A percentile compares a stretch with the other conserved stretches of the same genome.
These are phyloP conservation scores for Thymallus thymallus DNA, from an alignment of 2,113 vertebrate genomes.

Conservation along the genomic window DNA sequence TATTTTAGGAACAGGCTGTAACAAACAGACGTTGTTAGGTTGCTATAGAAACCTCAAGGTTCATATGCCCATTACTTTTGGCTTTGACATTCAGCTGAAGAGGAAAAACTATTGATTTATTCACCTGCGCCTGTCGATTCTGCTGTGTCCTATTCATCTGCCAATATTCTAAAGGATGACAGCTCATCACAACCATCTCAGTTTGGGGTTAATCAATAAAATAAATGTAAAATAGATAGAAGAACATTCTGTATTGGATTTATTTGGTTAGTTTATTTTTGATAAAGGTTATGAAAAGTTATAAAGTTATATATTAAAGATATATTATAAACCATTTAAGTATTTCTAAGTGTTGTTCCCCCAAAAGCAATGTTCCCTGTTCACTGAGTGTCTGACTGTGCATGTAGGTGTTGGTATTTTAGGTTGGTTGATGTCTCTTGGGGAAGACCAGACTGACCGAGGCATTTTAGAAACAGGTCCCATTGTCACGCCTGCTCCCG, in stretches of 20 bases:
- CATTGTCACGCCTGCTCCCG: too few species aligned
- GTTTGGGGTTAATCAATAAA: not conserved
- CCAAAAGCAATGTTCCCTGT: constrained; percentile 18
- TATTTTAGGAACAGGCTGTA: constrained; percentile 50
- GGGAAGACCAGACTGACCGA: constrained; percentile 2
- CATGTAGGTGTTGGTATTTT: constrained; percentile 30
- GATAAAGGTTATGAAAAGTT: not conserved
- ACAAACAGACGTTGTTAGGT: constrained; percentile 60
- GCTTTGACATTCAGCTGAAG: constrained; percentile 52
- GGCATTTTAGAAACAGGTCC: constrained; percentile 17
- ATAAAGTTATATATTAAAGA: not conserved
- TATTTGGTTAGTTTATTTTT: too few species aligned
- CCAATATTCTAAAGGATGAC: not conserved
- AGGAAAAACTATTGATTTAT: constrained; percentile 20
- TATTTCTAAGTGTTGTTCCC: not conserved
- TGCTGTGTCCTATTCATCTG: not conserved
- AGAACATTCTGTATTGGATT: not conserved
- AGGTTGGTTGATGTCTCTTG: not conserved
- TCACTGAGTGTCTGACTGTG: constrained; percentile 32
- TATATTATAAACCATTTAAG: not conserved
- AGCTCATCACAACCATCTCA: too few species aligned
- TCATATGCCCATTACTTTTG: constrained; percentile 63
- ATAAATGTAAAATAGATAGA: too few species aligned
- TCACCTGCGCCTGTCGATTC: constrained; percentile 17
- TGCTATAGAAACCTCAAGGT: constrained; percentile 76